Conservation (phyloP, 2,113 vertebrate species). For the Sylvilagus bachmani region DNA sequence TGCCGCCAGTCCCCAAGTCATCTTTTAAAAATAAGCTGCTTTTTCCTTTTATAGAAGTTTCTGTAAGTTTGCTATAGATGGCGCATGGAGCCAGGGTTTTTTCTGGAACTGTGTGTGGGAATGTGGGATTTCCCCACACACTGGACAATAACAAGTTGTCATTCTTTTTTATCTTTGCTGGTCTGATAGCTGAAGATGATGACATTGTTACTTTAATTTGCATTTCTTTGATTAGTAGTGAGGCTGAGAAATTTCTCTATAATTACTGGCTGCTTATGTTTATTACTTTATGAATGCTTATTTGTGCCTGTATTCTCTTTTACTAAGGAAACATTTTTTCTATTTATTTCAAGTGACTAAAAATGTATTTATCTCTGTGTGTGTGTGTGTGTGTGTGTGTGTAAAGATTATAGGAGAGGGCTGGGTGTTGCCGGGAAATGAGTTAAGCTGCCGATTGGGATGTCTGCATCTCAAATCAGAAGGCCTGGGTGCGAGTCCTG, state of each 20-base stretch:
- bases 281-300: constrained; percentile 16
- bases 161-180: neutral
- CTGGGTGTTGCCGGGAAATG: too few relatives aligned
- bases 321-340: constrained; percentile 7
- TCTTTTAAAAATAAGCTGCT: constrained; percentile 63
- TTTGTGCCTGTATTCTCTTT: constrained; percentile 47
- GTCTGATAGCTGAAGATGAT: neutral
- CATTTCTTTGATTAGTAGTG: constrained; percentile 22
- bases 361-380: neutral
- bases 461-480: too few relatives aligned
- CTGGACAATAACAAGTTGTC: neutral
- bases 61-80: constrained; percentile 43
- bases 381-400: too few relatives aligned
- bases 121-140: constrained; percentile 6
- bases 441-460: too few relatives aligned
- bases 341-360: constrained; percentile 55
- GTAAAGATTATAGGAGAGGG: too few relatives aligned
- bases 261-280: constrained; percentile 1
- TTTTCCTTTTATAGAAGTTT: constrained; percentile 72
- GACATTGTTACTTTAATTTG: constrained; percentile 55
- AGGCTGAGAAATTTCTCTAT: constrained; percentile 6
- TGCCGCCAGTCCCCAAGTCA: constrained; percentile 35
- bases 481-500: too few relatives aligned
- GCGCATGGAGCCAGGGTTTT: neutral
- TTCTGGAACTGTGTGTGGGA: constrained; percentile 27